Conservation (phyloP, 30 jellyfish, hydroid and myxozoan genomes). For the Turritopsis dohrnii region DNA sequence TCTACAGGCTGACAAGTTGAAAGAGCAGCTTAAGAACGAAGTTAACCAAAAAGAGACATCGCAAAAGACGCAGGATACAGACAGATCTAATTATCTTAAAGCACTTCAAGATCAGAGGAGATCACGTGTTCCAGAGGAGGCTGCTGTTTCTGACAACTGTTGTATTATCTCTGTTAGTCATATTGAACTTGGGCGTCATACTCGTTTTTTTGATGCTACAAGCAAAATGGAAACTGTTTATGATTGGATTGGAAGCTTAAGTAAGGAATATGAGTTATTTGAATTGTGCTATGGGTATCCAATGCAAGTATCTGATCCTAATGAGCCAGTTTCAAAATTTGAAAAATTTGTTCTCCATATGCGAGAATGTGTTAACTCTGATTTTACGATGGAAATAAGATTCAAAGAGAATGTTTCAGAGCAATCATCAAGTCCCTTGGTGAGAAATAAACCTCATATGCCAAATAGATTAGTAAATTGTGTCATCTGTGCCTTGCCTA, state of each 20-base stretch:
- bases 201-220: neutral
- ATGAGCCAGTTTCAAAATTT: neutral
- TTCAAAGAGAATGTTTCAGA: neutral
- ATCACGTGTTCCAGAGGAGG: neutral
- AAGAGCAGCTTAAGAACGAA: neutral
- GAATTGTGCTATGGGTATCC: neutral
- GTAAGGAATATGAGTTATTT: constrained; percentile 4
- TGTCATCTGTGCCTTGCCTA: constrained; percentile 1
- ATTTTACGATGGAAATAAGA: constrained; percentile 13
- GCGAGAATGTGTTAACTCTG: neutral
- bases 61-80: neutral
- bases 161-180: constrained; percentile 5
- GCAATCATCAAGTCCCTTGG: neutral
- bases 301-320: neutral
- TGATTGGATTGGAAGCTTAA: constrained; percentile 13
- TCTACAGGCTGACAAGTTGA: constrained; percentile 1
- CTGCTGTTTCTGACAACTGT: neutral
- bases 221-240: constrained; percentile 5
- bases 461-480: neutral
- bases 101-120: neutral
- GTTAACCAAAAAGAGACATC: neutral
- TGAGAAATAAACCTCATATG: neutral
- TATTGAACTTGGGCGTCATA: neutral
- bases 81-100: neutral
- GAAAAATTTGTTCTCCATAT: neutral